Percentiles rank a stretch among this genome's conserved stretches.
Evolutionary conservation across 2,888 invertebrate genomes (phyloP).

Genomic region (Andrena fulva): DNA sequence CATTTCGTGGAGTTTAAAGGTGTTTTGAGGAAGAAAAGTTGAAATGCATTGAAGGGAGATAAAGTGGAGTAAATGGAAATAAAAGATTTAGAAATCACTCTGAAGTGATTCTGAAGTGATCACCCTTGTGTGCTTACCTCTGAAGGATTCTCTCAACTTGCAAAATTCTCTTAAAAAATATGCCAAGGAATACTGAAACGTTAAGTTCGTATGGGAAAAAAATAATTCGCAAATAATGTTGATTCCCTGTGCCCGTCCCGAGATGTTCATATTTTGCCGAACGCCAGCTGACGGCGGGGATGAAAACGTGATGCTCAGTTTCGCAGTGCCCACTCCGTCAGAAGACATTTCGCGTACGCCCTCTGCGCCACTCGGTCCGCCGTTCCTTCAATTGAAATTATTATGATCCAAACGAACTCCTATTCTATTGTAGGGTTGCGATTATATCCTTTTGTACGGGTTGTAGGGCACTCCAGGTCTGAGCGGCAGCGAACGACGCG

Average conservation of each 20-base stretch:
- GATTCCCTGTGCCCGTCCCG: background rate
- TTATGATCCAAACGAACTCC: slow-evolving; percentile 85
- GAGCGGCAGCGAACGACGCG: slow-evolving; percentile 75
- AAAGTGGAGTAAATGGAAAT: too few relatives aligned
- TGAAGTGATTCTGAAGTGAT: too few relatives aligned
- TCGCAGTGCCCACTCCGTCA: slow-evolving; percentile 45
- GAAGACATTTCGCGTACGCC: slow-evolving; percentile 64
- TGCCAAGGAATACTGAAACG: too few relatives aligned
- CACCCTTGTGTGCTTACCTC: too few relatives aligned
- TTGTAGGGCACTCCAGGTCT: slow-evolving; percentile 82
- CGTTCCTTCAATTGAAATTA: slow-evolving; percentile 83
- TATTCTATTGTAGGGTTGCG: slow-evolving; percentile 84
- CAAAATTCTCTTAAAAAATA: too few relatives aligned
- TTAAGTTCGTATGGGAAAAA: too few relatives aligned
- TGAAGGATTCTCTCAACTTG: too few relatives aligned
- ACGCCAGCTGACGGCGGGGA: background rate
- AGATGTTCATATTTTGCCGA: slow-evolving; percentile 9
- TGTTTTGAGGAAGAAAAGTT: too few relatives aligned
- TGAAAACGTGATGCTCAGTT: slow-evolving; percentile 46
- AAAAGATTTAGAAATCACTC: too few relatives aligned
- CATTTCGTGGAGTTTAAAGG: too few relatives aligned
- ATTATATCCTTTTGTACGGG: slow-evolving; percentile 84
- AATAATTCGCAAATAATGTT: background rate
- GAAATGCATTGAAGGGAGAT: too few relatives aligned
- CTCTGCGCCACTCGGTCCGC: slow-evolving; percentile 64